Evolutionary conservation across 2,113 vertebrate genomes (phyloP).

Genomic region (Chloroceryle aenea): DNA sequence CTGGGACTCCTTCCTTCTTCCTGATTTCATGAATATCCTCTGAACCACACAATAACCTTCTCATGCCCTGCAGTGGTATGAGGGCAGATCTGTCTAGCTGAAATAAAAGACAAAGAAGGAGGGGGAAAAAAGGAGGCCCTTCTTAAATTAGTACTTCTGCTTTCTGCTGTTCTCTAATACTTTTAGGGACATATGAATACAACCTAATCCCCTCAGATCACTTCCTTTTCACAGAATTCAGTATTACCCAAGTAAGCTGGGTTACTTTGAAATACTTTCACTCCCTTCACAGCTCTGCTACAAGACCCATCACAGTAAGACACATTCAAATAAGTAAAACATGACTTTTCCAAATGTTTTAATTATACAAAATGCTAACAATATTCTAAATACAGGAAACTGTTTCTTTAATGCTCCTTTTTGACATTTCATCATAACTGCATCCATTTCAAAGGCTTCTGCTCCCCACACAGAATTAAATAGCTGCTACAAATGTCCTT

Average conservation of each 20-base stretch:
- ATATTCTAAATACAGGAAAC: conserved; percentile 39
- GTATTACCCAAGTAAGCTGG: background rate
- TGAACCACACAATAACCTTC: background rate
- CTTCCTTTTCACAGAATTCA: background rate
- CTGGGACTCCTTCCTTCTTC: background rate
- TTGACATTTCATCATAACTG: conserved; percentile 33
- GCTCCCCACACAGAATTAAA: conserved; percentile 49
- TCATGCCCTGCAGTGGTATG: background rate
- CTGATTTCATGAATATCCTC: background rate
- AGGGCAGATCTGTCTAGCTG: background rate
- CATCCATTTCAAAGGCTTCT: conserved; percentile 61
- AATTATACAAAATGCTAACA: conserved; percentile 48
- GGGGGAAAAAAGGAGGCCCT: background rate
- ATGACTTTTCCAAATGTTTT: conserved; percentile 19
- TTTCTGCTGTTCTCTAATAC: background rate
- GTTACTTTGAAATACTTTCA: background rate
- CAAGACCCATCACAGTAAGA: background rate
- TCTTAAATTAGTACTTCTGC: background rate
- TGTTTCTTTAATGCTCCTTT: conserved; percentile 37
- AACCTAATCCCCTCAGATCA: background rate
- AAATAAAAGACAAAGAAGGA: background rate
- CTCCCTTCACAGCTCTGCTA: background rate
- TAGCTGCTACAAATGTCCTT: conserved; percentile 51
- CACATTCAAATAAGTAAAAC: conserved; percentile 25
- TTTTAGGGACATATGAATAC: background rate